Conservation (phyloP, 2,797 vertebrate species). For the Cichlasoma orientale region DNA sequence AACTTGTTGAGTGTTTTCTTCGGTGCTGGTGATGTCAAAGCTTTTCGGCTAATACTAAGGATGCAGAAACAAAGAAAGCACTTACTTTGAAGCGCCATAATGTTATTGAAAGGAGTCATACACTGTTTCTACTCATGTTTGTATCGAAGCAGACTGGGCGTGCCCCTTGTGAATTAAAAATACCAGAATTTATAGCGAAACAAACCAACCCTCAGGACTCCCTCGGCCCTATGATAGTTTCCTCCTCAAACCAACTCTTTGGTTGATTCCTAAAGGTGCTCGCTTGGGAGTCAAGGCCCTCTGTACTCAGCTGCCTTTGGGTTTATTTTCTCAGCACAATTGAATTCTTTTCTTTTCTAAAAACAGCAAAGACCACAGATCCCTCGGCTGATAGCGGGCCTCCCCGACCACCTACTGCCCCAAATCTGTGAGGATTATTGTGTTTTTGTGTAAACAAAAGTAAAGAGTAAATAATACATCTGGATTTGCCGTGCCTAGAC, state of each 20-base stretch:
- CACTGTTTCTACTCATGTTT: conserved; percentile 37
- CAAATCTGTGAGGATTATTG: conserved; percentile 70
- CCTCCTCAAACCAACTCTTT: conserved; percentile 47
- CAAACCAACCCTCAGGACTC: conserved; percentile 54
- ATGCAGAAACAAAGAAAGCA: conserved; percentile 18
- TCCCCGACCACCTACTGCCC: conserved; percentile 28
- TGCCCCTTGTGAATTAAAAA: conserved; percentile 47
- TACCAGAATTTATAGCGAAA: conserved; percentile 53
- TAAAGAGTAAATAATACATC: conserved; percentile 64
- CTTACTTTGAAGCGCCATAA: conserved; percentile 1
- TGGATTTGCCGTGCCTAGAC: conserved; percentile 41
- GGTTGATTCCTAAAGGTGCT: conserved; percentile 52
- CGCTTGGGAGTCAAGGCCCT: conserved; percentile 50
- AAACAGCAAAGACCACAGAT: conserved; percentile 67
- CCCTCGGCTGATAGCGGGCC: conserved; percentile 64
- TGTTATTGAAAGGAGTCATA: neutral
- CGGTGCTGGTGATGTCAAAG: neutral
- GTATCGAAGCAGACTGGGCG: conserved; percentile 37
- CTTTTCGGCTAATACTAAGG: neutral
- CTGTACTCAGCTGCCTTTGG: conserved; percentile 69
- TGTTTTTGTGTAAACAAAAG: conserved; percentile 73
- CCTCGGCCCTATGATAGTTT: conserved; percentile 55
- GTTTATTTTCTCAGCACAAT: conserved; percentile 78
- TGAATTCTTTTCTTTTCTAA: conserved; percentile 73
- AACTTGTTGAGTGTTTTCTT: neutral